Percentiles rank a stretch among this genome's conserved stretches.
Conservation (phyloP, 1,140 invertebrate species). For the Tetragnatha versicolor region DNA sequence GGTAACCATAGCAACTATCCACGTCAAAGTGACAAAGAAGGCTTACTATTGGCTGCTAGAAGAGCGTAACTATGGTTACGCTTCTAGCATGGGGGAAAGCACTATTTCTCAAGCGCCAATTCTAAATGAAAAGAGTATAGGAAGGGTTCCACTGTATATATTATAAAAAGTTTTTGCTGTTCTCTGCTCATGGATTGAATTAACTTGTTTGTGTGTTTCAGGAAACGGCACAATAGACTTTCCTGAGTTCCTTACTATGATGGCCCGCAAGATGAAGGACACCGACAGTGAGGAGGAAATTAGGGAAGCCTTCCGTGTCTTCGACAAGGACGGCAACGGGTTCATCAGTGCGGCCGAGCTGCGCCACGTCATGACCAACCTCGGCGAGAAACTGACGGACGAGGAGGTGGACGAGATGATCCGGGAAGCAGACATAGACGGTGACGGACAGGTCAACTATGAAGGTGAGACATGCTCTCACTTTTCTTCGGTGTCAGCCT, state of each 20-base stretch:
- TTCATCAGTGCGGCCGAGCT: slow-evolving; percentile 95
- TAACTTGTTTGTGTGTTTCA: slow-evolving; percentile 67
- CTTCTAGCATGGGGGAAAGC: too few relatives aligned
- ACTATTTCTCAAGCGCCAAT: too few relatives aligned
- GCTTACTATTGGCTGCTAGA: too few relatives aligned
- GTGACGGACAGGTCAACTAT: slow-evolving; percentile 99
- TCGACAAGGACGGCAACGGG: slow-evolving; percentile 97
- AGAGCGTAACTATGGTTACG: too few relatives aligned
- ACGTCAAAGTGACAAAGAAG: too few relatives aligned
- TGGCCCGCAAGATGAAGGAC: slow-evolving; percentile 99
- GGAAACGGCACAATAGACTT: slow-evolving; percentile 99
- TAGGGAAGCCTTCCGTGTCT: slow-evolving; percentile 97
- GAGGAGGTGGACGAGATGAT: slow-evolving; percentile 99
- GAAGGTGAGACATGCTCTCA: slow-evolving; percentile 80
- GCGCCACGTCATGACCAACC: slow-evolving; percentile 97
- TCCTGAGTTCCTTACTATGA: slow-evolving; percentile 98
- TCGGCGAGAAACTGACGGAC: slow-evolving; percentile 97
- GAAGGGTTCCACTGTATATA: too few relatives aligned
- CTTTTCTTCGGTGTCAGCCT: too few relatives aligned
- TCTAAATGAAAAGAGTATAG: too few relatives aligned
- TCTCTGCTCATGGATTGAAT: too few relatives aligned
- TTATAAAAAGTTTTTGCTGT: too few relatives aligned
- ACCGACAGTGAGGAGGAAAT: slow-evolving; percentile 99
- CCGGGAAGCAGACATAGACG: slow-evolving; percentile 96
- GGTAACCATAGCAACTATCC: too few relatives aligned